A percentile compares a stretch with the other conserved stretches of the same genome.
Evolutionary conservation across 2,888 invertebrate genomes (phyloP).

Genomic region (Polydrusus tereticollis): DNA sequence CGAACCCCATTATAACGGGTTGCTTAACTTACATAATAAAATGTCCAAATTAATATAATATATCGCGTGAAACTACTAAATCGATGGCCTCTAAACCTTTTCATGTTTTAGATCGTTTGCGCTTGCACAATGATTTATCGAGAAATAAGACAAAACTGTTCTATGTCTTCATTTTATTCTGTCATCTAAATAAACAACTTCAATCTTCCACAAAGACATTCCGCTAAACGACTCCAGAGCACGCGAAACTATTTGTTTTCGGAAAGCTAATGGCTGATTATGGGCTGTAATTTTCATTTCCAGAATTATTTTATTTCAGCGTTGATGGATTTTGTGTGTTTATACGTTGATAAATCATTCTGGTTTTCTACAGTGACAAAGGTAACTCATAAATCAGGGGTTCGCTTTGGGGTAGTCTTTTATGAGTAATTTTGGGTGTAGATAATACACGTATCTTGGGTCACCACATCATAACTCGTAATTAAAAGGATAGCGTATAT

Average conservation of each 20-base stretch:
- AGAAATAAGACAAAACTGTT: constrained; percentile 25
- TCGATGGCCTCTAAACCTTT: not conserved
- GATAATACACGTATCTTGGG: constrained; percentile 12
- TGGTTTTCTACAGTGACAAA: constrained; percentile 12
- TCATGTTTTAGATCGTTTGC: constrained; percentile 21
- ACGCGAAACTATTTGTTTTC: constrained; percentile 40
- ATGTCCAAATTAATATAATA: too few species aligned
- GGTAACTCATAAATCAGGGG: constrained; percentile 12
- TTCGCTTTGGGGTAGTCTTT: constrained; percentile 5
- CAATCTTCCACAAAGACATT: constrained; percentile 36
- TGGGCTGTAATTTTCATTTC: constrained; percentile 37
- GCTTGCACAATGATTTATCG: constrained; percentile 31
- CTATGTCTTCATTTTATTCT: constrained; percentile 26
- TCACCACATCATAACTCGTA: constrained; percentile 22
- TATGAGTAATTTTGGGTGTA: constrained; percentile 11
- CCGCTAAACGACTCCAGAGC: constrained; percentile 17
- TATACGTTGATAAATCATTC: constrained; percentile 34
- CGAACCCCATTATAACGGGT: too few species aligned
- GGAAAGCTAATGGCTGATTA: constrained; percentile 39
- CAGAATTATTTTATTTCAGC: constrained; percentile 29
- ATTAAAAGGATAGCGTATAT: constrained; percentile 25
- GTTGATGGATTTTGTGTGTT: constrained; percentile 33
- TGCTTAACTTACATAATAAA: too few species aligned
- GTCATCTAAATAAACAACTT: constrained; percentile 40
- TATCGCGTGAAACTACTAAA: not conserved